Conservation (phyloP, 2,888 invertebrate genomes). For the Apodemia hepburni region DNA sequence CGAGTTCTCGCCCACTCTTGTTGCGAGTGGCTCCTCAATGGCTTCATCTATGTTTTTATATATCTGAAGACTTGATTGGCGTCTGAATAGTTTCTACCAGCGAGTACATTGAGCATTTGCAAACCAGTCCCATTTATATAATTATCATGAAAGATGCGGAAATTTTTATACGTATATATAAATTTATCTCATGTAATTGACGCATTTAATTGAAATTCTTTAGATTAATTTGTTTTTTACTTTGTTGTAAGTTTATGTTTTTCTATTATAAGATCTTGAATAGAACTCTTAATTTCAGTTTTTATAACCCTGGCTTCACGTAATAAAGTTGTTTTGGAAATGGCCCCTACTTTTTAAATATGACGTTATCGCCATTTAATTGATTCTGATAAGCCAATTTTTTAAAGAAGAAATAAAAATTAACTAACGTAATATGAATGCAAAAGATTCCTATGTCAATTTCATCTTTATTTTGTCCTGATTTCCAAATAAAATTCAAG, state of each 20-base stretch:
- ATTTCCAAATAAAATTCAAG: too few relatives aligned
- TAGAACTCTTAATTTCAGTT: too few relatives aligned
- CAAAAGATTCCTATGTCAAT: neutral
- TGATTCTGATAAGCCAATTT: too few relatives aligned
- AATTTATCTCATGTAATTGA: constrained; percentile 6
- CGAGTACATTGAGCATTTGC: constrained; percentile 23
- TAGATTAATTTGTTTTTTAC: neutral
- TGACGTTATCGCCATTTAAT: too few relatives aligned
- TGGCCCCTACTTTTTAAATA: too few relatives aligned
- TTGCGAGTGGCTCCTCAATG: constrained; percentile 44
- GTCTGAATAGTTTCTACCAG: constrained; percentile 40
- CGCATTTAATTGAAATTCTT: neutral
- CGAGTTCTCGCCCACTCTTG: constrained; percentile 52
- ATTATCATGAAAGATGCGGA: constrained; percentile 26
- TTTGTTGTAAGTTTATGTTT: neutral
- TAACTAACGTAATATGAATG: constrained; percentile 28
- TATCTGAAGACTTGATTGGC: constrained; percentile 44
- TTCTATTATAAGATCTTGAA: too few relatives aligned
- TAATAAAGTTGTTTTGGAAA: too few relatives aligned
- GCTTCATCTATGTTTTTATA: constrained; percentile 48
- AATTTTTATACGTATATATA: neutral
- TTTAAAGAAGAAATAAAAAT: too few relatives aligned
- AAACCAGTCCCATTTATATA: constrained; percentile 38
- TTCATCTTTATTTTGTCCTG: neutral
- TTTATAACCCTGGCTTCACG: too few relatives aligned